These are phyloP conservation scores for Trinectes maculatus DNA, from an alignment of 2,113 vertebrate genomes.

Conservation along the genomic window DNA sequence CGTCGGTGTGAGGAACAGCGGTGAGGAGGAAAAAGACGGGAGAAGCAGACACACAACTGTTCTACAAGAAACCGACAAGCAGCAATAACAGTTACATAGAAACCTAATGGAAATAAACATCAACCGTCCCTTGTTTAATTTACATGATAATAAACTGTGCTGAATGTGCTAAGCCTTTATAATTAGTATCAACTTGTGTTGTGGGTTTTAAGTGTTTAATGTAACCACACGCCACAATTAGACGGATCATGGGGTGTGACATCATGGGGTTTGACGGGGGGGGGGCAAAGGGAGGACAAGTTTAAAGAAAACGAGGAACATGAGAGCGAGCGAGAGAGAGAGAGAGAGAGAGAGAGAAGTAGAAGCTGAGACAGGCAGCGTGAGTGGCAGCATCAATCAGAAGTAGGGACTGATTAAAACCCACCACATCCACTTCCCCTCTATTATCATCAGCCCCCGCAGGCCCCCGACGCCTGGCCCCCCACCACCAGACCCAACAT, in stretches of 20 bases:
- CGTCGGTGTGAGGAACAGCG: constrained; percentile 20
- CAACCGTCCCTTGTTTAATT: no score
- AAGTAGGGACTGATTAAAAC: constrained; percentile 52
- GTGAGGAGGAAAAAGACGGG: constrained; percentile 15
- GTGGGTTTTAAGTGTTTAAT: not conserved
- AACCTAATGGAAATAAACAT: no score
- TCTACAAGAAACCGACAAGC: constrained; percentile 1
- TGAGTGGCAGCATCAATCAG: constrained; percentile 41
- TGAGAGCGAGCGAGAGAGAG: not conserved
- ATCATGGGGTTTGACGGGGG: no score
- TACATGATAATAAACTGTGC: no score
- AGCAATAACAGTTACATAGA: not conserved
- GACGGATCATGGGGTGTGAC: no score
- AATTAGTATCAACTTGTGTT: no score
- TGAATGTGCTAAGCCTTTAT: no score
- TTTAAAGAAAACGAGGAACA: constrained; percentile 12
- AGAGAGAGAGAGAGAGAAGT: not conserved
- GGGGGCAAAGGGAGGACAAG: no score
- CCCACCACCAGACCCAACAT: constrained; percentile 48
- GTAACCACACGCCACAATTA: not conserved
- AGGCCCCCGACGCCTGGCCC: constrained; percentile 50
- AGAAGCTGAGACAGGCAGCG: constrained; percentile 7
- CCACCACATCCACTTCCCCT: constrained; percentile 73
- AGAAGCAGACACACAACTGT: constrained; percentile 1
- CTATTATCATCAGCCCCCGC: constrained; percentile 58